Evolutionary conservation across 2,113 vertebrate genomes (phyloP), one percentile per base, ranked within the genome.

Genomic region (Equus quagga): DNA sequence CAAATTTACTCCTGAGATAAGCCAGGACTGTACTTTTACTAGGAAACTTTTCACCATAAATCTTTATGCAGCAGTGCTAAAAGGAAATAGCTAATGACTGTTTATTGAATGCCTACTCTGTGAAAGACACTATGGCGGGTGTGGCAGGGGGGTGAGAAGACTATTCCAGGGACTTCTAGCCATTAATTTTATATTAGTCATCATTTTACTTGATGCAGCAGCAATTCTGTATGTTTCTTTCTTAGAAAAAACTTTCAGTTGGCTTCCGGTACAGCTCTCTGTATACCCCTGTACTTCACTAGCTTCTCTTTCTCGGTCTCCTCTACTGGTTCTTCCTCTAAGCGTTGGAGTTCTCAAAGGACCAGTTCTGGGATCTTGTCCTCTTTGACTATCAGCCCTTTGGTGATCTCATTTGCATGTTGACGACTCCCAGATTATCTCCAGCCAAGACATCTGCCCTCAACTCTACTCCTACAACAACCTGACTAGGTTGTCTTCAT

Each of bases 1-100:
- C 51, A 89, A 72, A 51, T 97, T 95, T 94, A 85, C 83, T 96
- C 79, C 54, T 11, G 24, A 96, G 73, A 96, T 65, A 80, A 96
- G 83, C 56, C 6, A 26, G 26, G 54, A 21, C 76, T 86, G 14
- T 56, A n/a, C 56, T 97, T 92, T 44, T 28, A 33, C 81, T 33
- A 23, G 62, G 87, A 94, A 89, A 88, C 89, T 72, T 89, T 65
- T 96, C 95, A 26, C 65, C 11, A 1, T 97, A 90, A 87, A 84
- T 84, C 91, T 82, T 92, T 54, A 81, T 51, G 36, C 23, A 54
- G 58, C 75, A 23, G 86, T 33, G 75, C 93, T 64, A 58, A 80
- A 88, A 69, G 24, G 33, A 24, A 54, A 54, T 9, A 18, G 54
- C 79, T 84, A 70, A 86, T 79, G 58, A 44, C 15, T 54, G 26